A percentile compares a stretch with the other conserved stretches of the same genome.
Conservation (phyloP, 2,797 vertebrate species). For the Sylvia borin region DNA sequence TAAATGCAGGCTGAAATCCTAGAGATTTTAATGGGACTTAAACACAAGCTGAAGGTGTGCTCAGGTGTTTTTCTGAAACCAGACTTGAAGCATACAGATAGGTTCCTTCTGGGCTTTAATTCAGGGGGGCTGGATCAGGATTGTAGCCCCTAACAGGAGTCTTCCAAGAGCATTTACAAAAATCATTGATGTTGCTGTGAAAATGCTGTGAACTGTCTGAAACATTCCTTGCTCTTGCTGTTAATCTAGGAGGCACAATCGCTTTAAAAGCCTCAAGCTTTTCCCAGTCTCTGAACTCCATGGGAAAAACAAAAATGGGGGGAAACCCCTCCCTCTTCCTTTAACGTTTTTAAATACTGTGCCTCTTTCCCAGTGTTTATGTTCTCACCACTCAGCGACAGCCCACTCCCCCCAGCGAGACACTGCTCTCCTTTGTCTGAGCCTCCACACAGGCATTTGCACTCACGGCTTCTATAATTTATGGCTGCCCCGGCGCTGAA, state of each 20-base stretch:
- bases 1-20: not conserved
- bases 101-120: not conserved
- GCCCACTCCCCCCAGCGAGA: not conserved
- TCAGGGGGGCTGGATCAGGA: not conserved
- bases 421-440: slow-evolving; percentile 24
- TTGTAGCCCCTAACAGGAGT: accelerated
- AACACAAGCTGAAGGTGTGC: not conserved
- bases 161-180: not conserved
- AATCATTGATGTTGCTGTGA: not conserved
- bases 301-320: not conserved
- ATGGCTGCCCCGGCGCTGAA: slow-evolving; percentile 24
- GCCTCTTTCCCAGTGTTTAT: not conserved
- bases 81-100: not conserved
- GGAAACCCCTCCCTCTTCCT: not conserved
- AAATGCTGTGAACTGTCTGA: not conserved
- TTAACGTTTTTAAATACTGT: not conserved
- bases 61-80: not conserved
- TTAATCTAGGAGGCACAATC: not conserved
- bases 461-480: not conserved
- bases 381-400: not conserved
- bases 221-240: not conserved
- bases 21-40: not conserved
- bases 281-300: not conserved
- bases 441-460: not conserved
- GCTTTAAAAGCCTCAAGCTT: not conserved